Base-by-base conservation (phyloP, 2,888 invertebrate species). In the Parnassius glacialis region DNA sequence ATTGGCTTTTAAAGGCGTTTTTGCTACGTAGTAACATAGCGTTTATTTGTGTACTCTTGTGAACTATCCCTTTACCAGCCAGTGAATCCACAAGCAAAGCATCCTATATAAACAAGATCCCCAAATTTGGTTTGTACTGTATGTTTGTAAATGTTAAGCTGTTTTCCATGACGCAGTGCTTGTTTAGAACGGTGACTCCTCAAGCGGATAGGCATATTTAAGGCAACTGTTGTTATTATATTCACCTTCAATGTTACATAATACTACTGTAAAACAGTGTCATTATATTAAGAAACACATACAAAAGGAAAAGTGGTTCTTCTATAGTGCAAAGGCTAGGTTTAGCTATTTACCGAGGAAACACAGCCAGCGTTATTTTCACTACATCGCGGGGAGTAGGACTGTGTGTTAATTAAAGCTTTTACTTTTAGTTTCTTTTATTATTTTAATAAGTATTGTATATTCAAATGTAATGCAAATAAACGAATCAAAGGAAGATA, bases 61-160 rank as follows among this genome's bases (percentile, higher is more conserved):
- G n/a, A 50, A 58, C 48, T 56, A 52, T 45, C 51, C 52, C 42
- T 61, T 56, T 51, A 52, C 57, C 45, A 44, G 52, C 41, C 43
- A 41, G 41, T 20, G 44, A 48, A 50, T 58, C 45, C 20, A 54
- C 58, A 62, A 57, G 54, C 48, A 44, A 47, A 44, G 25, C 44
- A 13, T 58, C 62, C 62, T 54, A 54, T 58, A 58, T 50, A 62
- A 62, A 62, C 54, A 50, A 50, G 50, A 12, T 44, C 54, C 52
- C 53, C 45, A 25, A 9, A 52, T 41, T 10, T 48, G 45, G 16
- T 53, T 53, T 42, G 59, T 51, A 25, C 44, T 53, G 50, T 9
- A 50, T 54, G 48, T 58, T 58, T 54, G 58, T 62, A 53, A 16
- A 62, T 34, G 47, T 62, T 34, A 55, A 61, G 44, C 47, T 20